Evolutionary conservation across 2,888 invertebrate species (phyloP), one percentile per base, ranked within the genome.

Genomic region (Halictus ligatus): DNA sequence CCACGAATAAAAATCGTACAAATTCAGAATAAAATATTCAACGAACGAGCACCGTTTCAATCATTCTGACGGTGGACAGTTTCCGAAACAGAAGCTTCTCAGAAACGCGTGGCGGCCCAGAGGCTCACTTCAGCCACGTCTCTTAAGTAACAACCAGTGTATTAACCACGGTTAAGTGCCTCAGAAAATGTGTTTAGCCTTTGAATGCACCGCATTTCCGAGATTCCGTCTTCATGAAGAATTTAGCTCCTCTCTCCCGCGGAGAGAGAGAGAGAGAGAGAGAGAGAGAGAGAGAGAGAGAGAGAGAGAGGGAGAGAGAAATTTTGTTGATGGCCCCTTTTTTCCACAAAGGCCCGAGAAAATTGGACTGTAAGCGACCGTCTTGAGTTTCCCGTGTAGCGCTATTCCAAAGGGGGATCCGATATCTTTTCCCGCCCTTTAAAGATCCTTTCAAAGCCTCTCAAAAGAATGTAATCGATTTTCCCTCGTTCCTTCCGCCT

Each of bases 391-490:
- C 80, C 71, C 64, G 40, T 75, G 78, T 60, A 25, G 25, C 60
- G 50, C 46, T 75, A 69, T 84, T 43, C 69, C 40, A 43, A 75
- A 25, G 25, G 29, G 35, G 80, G 74, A 84, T 80, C 85, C 85
- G 85, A 85, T 85, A 85, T 84, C 84, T 75, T 43, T 60, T 60
- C 60, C 60, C 67, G 40, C 72, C 21, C 76, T 80, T 75, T 84
- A 69, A 80, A 80, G 50, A 64, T 85, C 74, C 84, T 84, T 84
- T 85, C 84, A 75, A 72, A 46, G 46, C 46, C 50, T 64, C 35
- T 85, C 84, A 71, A 84, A 77, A 80, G 64, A 75, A 71, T 50
- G 77, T 85, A 85, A 85, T 84, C 86, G 85, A 86, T 86, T 75
- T 64, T 25, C 64, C 21, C 58, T 73, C 75, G 35, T 78, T 75